Evolutionary conservation across 2,113 vertebrate species (phyloP).

Genomic region (Calypte anna): DNA sequence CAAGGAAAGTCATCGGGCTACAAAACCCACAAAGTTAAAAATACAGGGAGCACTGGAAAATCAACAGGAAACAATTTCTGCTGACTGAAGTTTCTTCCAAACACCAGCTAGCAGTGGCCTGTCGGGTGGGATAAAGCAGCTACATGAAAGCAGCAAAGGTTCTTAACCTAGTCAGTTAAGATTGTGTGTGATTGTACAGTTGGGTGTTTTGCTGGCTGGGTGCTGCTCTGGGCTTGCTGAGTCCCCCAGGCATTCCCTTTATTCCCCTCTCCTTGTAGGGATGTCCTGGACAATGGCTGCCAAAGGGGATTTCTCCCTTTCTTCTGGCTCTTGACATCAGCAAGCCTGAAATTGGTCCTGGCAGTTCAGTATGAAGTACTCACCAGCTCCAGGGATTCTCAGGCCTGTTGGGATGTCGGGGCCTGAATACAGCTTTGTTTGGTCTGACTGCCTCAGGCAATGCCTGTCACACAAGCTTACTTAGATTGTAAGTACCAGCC

Average conservation of each 20-base stretch:
- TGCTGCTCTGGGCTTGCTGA: background rate
- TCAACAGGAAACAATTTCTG: slow-evolving; percentile 63
- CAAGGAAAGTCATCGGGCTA: slow-evolving; percentile 58
- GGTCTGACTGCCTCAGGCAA: background rate
- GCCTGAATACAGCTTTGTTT: slow-evolving; percentile 45
- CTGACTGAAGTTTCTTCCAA: slow-evolving; percentile 54
- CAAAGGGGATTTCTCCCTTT: slow-evolving; percentile 34
- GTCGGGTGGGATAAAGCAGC: background rate
- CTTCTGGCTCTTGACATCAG: background rate
- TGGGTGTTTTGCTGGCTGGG: background rate
- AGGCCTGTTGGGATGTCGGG: background rate
- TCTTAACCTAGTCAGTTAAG: background rate
- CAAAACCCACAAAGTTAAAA: slow-evolving; percentile 64
- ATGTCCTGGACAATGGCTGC: background rate
- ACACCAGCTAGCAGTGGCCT: background rate
- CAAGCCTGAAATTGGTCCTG: slow-evolving; percentile 57
- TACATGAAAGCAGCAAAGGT: background rate
- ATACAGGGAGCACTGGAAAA: slow-evolving; percentile 61
- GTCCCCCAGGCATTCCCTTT: background rate
- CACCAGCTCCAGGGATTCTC: background rate
- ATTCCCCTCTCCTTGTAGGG: background rate
- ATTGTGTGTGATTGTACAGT: background rate
- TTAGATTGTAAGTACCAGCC: background rate
- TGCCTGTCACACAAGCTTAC: slow-evolving; percentile 4
- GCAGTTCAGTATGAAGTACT: slow-evolving; percentile 28